phyloP scores from a whole-genome alignment of 1,140 invertebrate genomes.

The Hycleus cichorii region DNA sequence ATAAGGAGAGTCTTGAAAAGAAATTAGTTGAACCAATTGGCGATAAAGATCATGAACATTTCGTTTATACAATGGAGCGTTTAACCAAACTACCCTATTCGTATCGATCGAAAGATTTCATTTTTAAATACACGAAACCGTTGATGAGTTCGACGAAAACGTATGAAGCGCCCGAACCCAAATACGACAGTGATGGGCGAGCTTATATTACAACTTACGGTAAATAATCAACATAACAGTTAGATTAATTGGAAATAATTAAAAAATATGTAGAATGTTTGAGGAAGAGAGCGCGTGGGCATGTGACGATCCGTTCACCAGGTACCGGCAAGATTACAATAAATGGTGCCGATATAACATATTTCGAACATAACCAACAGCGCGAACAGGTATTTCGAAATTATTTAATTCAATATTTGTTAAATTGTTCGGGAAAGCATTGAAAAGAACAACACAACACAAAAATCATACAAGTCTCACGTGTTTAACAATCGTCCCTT shows the following conservation, averaged over 20 bases:
- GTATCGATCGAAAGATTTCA: constrained; percentile 58
- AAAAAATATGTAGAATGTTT: constrained; percentile 51
- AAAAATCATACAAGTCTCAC: constrained; percentile 3
- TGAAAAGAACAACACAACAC: too few relatives aligned
- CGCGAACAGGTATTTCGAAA: constrained; percentile 63
- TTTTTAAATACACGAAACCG: constrained; percentile 59
- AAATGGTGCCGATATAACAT: constrained; percentile 71
- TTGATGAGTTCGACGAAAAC: constrained; percentile 48
- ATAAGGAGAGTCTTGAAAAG: constrained; percentile 58
- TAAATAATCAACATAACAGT: constrained; percentile 21
- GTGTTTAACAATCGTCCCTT: constrained; percentile 8
- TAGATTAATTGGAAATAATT: not conserved
- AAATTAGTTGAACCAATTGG: constrained; percentile 62
- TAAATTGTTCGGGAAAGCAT: too few relatives aligned
- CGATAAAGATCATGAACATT: constrained; percentile 68
- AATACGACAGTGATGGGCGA: constrained; percentile 58
- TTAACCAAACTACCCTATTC: constrained; percentile 65
- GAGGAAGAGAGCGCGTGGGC: constrained; percentile 61
- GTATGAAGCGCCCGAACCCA: constrained; percentile 53
- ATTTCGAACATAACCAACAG: constrained; percentile 60
- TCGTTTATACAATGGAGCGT: constrained; percentile 63
- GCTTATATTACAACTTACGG: constrained; percentile 61
- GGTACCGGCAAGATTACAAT: constrained; percentile 78
- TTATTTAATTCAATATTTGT: not conserved
- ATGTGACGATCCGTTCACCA: constrained; percentile 61